Evolutionary conservation across 2,797 vertebrate species (phyloP), one percentile per base, ranked within the genome.

Genomic region (Alca torda): DNA sequence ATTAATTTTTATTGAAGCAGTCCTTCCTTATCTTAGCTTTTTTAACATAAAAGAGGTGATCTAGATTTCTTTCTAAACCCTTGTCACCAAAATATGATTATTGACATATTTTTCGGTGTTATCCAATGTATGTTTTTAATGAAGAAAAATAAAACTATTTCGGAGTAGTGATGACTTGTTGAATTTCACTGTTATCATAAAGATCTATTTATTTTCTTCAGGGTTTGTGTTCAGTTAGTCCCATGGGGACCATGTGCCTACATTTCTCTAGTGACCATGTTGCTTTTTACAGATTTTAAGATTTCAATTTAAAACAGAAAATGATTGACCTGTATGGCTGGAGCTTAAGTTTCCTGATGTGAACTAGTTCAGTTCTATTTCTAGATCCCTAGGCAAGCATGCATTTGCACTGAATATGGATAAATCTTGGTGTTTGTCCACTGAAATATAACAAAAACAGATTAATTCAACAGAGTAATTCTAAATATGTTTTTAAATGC

Each of bases 121-220:
- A 90, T 12, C 4, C 13, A 77, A 12, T 37, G 3, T 26, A 51
- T 68, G 43, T 35, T 59, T 85, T n/a, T 8, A 78, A 65, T 37
- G 68, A 87, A 85, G 60, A 56, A 79, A 84, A 65, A 65, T 53
- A 69, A 68, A 74, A 26, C 2, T 50, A 35, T 81, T 88, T 72
- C 35, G 65, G 30, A 61, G n/a, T 28, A 81, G 33, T 53, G 73
- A 65, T 73, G 56, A 95, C 75, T 89, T 95, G 31, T 76, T 86
- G 76, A 94, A 88, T 94, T 92, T 80, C 76, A 73, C 46, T 86
- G 43, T 13, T 86, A 43, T 70, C 50, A 43, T 67, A 78, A 95
- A 77, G 41, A 64, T 31, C 12, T 74, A 45, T 45, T 80, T 84
- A 25, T 94, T 96, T 94, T 84, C 56, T 83, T 84, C 75, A 65